phyloP scores from a whole-genome alignment of 2,888 invertebrate genomes.

The Dicyrtomina minuta region DNA sequence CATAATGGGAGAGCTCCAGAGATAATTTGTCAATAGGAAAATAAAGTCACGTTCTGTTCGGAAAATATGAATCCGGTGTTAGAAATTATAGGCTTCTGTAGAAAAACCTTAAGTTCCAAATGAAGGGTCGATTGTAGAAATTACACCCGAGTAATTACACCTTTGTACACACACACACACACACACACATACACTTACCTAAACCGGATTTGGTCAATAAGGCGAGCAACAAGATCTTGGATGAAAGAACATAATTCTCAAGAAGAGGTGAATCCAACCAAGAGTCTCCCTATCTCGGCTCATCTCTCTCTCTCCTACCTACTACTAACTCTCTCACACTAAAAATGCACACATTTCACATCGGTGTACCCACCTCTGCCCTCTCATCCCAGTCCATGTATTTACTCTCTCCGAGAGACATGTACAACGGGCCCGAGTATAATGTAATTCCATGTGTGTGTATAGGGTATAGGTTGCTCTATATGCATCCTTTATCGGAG shows the following conservation, averaged over 20 bases:
- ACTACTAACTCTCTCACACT: neutral
- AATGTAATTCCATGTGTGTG: too few relatives aligned
- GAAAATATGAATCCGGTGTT: constrained; percentile 48
- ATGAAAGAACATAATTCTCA: constrained; percentile 29
- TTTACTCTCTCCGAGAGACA: too few relatives aligned
- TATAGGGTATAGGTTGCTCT: too few relatives aligned
- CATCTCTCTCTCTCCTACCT: neutral
- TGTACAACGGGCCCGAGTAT: too few relatives aligned
- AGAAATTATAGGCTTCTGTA: constrained; percentile 51
- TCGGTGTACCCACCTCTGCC: neutral
- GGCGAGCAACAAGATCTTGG: constrained; percentile 33
- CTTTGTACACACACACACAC: constrained; percentile 32
- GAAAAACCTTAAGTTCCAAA: constrained; percentile 45
- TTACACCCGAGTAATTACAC: constrained; percentile 53
- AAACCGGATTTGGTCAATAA: constrained; percentile 54
- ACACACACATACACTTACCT: constrained; percentile 47
- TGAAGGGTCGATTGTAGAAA: constrained; percentile 52
- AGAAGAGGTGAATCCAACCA: constrained; percentile 17
- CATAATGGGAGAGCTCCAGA: neutral
- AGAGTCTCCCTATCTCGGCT: neutral
- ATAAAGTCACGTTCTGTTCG: constrained; percentile 52
- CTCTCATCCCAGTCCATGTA: too few relatives aligned
- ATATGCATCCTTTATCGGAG: too few relatives aligned
- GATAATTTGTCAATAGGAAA: constrained; percentile 52
- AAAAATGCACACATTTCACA: neutral